phyloP scores from a whole-genome alignment of 23 tunicate species.

The Aplidium turbinatum region DNA sequence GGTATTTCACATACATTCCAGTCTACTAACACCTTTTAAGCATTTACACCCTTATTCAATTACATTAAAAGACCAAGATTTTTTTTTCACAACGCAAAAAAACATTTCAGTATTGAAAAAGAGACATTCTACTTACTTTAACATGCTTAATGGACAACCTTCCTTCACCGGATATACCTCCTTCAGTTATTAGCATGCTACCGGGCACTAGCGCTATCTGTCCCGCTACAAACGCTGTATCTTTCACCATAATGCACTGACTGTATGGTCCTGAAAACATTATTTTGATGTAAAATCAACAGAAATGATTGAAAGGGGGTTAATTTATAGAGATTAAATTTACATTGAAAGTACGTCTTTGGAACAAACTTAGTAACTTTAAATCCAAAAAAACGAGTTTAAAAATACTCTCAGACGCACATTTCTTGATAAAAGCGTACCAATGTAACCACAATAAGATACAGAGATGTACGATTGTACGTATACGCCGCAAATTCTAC shows the following conservation, averaged over 20 bases:
- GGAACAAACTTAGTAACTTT: not conserved
- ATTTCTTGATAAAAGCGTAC: not conserved
- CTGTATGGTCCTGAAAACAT: slow-evolving; percentile 78
- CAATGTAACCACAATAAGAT: not conserved
- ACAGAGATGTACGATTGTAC: no score
- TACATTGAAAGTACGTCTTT: no score
- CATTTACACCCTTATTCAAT: no score
- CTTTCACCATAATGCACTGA: slow-evolving; percentile 45
- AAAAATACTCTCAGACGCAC: not conserved
- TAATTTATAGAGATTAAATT: no score
- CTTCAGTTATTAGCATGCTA: slow-evolving; percentile 53
- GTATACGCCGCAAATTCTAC: no score
- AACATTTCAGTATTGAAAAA: no score
- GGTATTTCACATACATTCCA: no score
- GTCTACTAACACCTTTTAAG: not conserved
- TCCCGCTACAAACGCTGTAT: slow-evolving; percentile 64
- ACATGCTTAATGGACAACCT: slow-evolving; percentile 67
- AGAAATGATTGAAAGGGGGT: no score
- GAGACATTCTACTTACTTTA: slow-evolving; percentile 26
- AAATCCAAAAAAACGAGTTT: not conserved
- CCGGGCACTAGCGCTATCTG: slow-evolving; percentile 85
- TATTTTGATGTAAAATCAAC: no score
- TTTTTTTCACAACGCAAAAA: no score
- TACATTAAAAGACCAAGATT: no score
- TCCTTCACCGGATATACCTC: slow-evolving; percentile 61